These are phyloP conservation scores for Acronicta leporina DNA, from an alignment of 2,888 invertebrate genomes.

Conservation along the genomic window DNA sequence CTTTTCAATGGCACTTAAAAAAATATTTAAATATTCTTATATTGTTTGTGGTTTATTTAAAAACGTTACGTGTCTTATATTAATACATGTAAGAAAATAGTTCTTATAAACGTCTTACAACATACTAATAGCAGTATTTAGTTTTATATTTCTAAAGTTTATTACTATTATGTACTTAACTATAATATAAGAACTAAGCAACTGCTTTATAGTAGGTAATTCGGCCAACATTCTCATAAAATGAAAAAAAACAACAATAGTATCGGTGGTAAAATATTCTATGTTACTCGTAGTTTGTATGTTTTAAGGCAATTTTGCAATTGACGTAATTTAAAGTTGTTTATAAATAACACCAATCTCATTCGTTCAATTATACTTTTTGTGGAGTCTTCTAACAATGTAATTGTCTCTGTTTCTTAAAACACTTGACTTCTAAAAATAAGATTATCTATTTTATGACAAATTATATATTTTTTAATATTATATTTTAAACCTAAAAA, in stretches of 20 bases:
- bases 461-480: too few species aligned
- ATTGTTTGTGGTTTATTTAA: neutral
- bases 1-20: slow-evolving; percentile 27
- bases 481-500: too few species aligned
- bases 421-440: too few species aligned
- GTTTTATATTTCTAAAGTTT: neutral
- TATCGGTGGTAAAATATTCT: slow-evolving; percentile 9
- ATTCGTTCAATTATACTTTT: neutral
- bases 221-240: slow-evolving; percentile 13
- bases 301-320: neutral
- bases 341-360: neutral
- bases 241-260: neutral
- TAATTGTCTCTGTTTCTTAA: too few species aligned
- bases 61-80: neutral
- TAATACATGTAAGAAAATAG: neutral
- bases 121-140: slow-evolving; percentile 1
- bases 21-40: neutral
- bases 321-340: neutral
- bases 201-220: slow-evolving; percentile 2
- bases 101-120: neutral
- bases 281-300: neutral
- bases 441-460: too few species aligned
- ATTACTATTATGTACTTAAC: neutral
- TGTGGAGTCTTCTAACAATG: too few species aligned
- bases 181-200: neutral